Conservation (phyloP, 2,888 invertebrate genomes). For the Drosophila kanekoi region DNA sequence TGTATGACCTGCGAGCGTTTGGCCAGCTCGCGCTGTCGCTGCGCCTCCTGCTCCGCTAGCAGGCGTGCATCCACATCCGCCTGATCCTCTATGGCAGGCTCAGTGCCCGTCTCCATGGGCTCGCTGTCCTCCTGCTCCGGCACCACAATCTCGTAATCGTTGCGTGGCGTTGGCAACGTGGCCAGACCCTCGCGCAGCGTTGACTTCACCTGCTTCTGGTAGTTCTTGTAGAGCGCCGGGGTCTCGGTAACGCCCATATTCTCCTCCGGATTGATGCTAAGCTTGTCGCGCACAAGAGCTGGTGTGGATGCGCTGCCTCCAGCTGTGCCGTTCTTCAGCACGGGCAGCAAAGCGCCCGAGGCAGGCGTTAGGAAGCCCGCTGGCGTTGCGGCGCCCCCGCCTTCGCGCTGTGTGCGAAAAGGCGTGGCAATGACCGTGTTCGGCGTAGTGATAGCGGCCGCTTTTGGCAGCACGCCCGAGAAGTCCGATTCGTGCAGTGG, state of each 20-base stretch:
- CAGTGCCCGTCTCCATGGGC: slow-evolving; percentile 83
- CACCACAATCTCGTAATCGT: slow-evolving; percentile 99
- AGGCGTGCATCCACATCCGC: slow-evolving; percentile 92
- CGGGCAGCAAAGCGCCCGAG: slow-evolving; percentile 85
- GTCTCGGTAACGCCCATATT: slow-evolving; percentile 90
- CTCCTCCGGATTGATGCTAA: slow-evolving; percentile 97
- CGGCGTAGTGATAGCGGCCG: slow-evolving; percentile 91
- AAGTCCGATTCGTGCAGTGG: slow-evolving; percentile 96
- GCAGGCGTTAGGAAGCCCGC: slow-evolving; percentile 87
- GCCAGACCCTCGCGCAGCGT: slow-evolving; percentile 92
- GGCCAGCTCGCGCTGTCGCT: slow-evolving; percentile 87
- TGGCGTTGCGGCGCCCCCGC: slow-evolving; percentile 88
- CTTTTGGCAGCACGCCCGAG: slow-evolving; percentile 91
- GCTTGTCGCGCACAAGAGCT: slow-evolving; percentile 94
- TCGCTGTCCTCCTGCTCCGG: slow-evolving; percentile 91
- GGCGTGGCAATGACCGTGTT: slow-evolving; percentile 96
- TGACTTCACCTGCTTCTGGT: slow-evolving; percentile 90
- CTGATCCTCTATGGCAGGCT: slow-evolving; percentile 91
- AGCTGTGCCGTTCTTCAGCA: slow-evolving; percentile 67
- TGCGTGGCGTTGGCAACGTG: slow-evolving; percentile 94
- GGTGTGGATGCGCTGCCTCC: slow-evolving; percentile 86
- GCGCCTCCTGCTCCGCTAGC: slow-evolving; percentile 89
- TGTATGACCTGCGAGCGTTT: slow-evolving; percentile 95
- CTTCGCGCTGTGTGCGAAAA: slow-evolving; percentile 90
- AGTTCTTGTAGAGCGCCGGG: slow-evolving; percentile 88